These are phyloP conservation scores for Cyclophora punctaria DNA, from an alignment of 2,888 invertebrate species.

Conservation along the genomic window DNA sequence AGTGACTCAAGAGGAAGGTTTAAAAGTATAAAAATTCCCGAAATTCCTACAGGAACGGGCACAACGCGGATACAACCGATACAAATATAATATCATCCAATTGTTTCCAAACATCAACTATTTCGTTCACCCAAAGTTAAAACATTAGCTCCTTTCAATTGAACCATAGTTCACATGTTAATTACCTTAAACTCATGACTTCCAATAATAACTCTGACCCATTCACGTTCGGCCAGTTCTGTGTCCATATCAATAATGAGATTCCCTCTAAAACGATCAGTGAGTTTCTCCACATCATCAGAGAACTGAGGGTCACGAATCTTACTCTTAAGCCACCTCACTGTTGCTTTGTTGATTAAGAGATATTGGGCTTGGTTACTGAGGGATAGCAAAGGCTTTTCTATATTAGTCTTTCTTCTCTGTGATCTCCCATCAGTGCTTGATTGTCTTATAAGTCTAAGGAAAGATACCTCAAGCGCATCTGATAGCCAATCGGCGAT, in stretches of 20 bases:
- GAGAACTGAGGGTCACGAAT: constrained; percentile 70
- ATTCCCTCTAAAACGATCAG: constrained; percentile 93
- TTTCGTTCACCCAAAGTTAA: too few relatives aligned
- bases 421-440: constrained; percentile 41
- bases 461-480: constrained; percentile 79
- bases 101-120: too few relatives aligned
- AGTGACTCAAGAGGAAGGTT: too few relatives aligned
- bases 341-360: constrained; percentile 85
- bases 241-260: constrained; percentile 82
- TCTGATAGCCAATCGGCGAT: constrained; percentile 87
- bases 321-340: constrained; percentile 79
- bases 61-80: too few relatives aligned
- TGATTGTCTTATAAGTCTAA: constrained; percentile 80
- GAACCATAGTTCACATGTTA: background rate
- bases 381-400: constrained; percentile 69
- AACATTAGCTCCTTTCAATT: too few relatives aligned
- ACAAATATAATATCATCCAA: too few relatives aligned
- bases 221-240: constrained; percentile 86
- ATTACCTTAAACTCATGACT: constrained; percentile 78
- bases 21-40: too few relatives aligned
- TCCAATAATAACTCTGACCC: constrained; percentile 80
- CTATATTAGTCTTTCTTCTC: constrained; percentile 41
- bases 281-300: constrained; percentile 75
- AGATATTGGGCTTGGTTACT: constrained; percentile 92
- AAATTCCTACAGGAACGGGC: too few relatives aligned